Base-by-base conservation (phyloP, 2,797 vertebrate species). In the Distichodus sexfasciatus region DNA sequence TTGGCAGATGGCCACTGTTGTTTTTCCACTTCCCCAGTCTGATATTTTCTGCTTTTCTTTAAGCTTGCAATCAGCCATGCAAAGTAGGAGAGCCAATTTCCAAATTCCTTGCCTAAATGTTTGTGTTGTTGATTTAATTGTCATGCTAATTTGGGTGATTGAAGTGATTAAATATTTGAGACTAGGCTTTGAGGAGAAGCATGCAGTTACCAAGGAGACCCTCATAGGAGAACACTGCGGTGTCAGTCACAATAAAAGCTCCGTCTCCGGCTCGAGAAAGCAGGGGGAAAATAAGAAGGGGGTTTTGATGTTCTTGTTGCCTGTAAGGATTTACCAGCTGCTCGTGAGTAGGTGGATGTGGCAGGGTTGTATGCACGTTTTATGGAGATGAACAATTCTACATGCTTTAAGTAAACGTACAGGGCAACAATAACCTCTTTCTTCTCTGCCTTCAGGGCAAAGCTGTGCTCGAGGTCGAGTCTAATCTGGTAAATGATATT, bases 181-280 rank as follows among this genome's bases (percentile, higher is more conserved):
- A 83, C 57, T 76, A 66, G 78, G 72, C 76, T 87, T 84, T 79
- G 70, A 54, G 74, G 69, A 62, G 69, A 79, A 84, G 69, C 80
- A 83, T 85, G 85, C 74, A 67, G 88, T 90, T 87, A 73, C 88
- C 87, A 89, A 87, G 86, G 88, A 89, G 83, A 89, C 83, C 15
- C 64, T 68, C 67, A 64, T 69, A 72, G 71, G 86, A 74, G 66
- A 84, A 82, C 82, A 83, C 76, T 72, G 60, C 61, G 48, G 79
- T 63, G 69, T 85, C 83, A 82, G 79, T 82, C 76, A 72, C 76
- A 80, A 76, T 61, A 69, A 76, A n/a, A 79, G 75, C 78, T 83
- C 75, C 75, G 75, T 82, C 80, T 82, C 69, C 60, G 76, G 79
- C 76, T 64, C 40, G 24, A 63, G 15, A 79, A 55, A 28, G 69